Percentiles rank a stretch among this genome's conserved stretches.
Conservation (phyloP, 2,797 vertebrate genomes). For the Chrysocyon brachyurus region DNA sequence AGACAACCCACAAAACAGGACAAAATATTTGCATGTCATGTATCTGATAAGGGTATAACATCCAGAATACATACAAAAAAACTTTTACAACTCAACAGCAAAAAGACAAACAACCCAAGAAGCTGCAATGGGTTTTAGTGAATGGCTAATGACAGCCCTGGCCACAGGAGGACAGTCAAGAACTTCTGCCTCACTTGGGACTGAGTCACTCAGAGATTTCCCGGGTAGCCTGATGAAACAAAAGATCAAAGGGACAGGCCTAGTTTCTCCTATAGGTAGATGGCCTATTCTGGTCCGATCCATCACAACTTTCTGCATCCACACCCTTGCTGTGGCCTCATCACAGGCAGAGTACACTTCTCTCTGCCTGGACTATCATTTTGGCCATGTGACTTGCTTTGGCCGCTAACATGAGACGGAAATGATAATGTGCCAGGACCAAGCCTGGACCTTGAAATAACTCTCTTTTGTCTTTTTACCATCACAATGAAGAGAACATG, state of each 20-base stretch:
- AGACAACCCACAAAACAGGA: background rate
- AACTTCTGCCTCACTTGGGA: conserved; percentile 5
- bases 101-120: conserved; percentile 26
- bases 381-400: conserved; percentile 1
- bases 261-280: background rate
- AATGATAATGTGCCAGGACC: background rate
- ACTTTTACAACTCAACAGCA: background rate
- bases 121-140: background rate
- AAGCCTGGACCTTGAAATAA: background rate
- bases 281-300: background rate
- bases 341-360: background rate
- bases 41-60: background rate
- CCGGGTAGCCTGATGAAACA: conserved; percentile 27
- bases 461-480: background rate
- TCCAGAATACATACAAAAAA: background rate
- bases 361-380: background rate
- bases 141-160: background rate
- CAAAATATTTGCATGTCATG: background rate
- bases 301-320: background rate
- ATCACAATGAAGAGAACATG: background rate
- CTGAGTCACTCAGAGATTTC: background rate
- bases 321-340: background rate
- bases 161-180: background rate
- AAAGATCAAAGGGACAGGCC: background rate
- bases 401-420: conserved; percentile 7